These are phyloP conservation scores for Miltochrista miniata DNA, from an alignment of 2,888 invertebrate genomes.

Conservation along the genomic window DNA sequence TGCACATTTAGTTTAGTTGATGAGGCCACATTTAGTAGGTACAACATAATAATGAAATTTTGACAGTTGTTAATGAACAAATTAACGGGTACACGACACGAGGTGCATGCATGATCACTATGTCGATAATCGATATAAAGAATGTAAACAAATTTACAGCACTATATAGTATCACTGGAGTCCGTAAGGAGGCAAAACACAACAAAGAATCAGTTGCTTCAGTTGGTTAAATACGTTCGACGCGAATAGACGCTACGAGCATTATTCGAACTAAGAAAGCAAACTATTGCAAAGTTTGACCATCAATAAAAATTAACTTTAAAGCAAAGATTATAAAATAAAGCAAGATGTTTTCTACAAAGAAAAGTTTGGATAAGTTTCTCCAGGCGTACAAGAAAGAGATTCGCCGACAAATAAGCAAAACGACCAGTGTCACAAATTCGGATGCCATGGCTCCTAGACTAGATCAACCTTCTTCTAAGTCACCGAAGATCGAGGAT, in stretches of 20 bases:
- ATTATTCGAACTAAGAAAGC: conserved; percentile 31
- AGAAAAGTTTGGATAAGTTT: conserved; percentile 68
- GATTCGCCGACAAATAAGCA: conserved; percentile 81
- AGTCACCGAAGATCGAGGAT: conserved; percentile 65
- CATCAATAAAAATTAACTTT: conserved; percentile 9
- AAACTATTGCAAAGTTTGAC: conserved; percentile 16
- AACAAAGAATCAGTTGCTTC: conserved; percentile 80
- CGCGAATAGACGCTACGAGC: conserved; percentile 51
- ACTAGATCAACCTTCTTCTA: conserved; percentile 65
- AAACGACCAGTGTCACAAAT: conserved; percentile 84
- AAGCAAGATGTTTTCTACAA: conserved; percentile 68
- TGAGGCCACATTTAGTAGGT: too few relatives aligned
- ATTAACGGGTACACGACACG: conserved; percentile 6
- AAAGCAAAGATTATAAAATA: conserved; percentile 11
- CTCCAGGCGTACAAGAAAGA: conserved; percentile 73
- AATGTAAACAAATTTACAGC: conserved; percentile 72
- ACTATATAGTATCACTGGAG: conserved; percentile 61
- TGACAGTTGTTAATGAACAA: neutral
- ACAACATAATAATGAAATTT: too few relatives aligned
- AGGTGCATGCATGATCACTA: conserved; percentile 21
- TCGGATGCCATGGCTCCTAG: conserved; percentile 83
- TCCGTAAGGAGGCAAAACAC: conserved; percentile 73
- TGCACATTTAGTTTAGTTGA: too few relatives aligned
- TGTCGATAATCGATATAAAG: conserved; percentile 64
- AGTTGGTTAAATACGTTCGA: conserved; percentile 67